These are phyloP conservation scores for Drosophila auraria DNA, from an alignment of 1,140 invertebrate genomes.

Conservation along the genomic window DNA sequence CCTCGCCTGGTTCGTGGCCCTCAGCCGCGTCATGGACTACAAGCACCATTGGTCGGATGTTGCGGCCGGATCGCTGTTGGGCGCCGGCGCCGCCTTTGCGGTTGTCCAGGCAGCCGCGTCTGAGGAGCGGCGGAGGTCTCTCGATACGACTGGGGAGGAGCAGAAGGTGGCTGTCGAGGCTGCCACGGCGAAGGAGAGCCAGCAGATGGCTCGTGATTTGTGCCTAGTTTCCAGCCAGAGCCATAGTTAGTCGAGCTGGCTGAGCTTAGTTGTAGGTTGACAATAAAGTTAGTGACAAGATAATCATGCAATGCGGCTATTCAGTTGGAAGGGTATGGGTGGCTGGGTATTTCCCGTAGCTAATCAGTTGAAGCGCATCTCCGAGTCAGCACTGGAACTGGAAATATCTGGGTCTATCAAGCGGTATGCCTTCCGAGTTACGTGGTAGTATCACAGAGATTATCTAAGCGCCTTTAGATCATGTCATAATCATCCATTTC, in stretches of 20 bases:
- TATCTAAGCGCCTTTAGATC: neutral
- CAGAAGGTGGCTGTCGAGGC: too few relatives aligned
- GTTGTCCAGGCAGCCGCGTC: conserved; percentile 85
- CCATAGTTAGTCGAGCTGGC: conserved; percentile 57
- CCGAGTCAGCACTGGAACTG: conserved; percentile 7
- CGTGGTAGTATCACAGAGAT: conserved; percentile 13
- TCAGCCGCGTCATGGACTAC: conserved; percentile 96
- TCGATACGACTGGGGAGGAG: conserved; percentile 2
- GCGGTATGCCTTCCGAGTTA: neutral
- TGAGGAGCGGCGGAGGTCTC: conserved; percentile 33
- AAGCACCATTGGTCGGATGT: conserved; percentile 96
- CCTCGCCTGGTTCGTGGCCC: conserved; percentile 90
- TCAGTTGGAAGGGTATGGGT: neutral
- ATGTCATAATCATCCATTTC: neutral
- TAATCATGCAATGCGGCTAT: neutral
- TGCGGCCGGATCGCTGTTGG: conserved; percentile 86
- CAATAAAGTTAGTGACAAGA: conserved; percentile 33
- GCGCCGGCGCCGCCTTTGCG: conserved; percentile 86
- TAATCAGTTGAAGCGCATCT: conserved; percentile 6
- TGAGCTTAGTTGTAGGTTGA: conserved; percentile 27
- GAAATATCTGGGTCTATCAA: conserved; percentile 12
- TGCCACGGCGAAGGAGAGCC: neutral
- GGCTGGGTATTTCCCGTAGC: neutral
- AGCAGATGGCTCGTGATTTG: conserved; percentile 67
- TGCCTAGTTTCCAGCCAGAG: conserved; percentile 56